Percentiles rank a stretch among this genome's conserved stretches.
These are phyloP conservation scores for Phalloptychus januarius DNA, from an alignment of 2,797 vertebrate genomes.

Conservation along the genomic window DNA sequence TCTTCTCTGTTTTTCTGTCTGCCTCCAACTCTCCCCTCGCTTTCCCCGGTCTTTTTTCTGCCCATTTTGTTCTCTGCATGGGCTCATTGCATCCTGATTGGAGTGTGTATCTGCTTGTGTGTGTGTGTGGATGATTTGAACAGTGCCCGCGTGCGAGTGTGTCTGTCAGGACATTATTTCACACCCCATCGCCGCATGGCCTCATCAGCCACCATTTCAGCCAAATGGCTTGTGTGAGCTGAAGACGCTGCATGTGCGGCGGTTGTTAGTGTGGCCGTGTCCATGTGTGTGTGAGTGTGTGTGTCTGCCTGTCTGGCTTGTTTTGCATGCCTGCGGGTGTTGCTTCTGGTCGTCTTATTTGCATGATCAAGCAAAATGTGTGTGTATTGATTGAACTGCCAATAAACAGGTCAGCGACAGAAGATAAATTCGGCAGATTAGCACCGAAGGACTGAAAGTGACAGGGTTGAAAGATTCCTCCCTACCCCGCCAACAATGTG, in stretches of 20 bases:
- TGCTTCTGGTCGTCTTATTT: conserved; percentile 59
- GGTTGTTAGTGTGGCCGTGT: conserved; percentile 21
- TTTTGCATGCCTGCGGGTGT: conserved; percentile 26
- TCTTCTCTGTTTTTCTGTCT: conserved; percentile 25
- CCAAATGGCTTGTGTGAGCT: conserved; percentile 67
- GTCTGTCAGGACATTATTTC: conserved; percentile 62
- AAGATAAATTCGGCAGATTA: conserved; percentile 66
- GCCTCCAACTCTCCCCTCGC: conserved; percentile 1
- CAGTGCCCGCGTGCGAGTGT: conserved; percentile 33
- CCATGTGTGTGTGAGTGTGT: not conserved
- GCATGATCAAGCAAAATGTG: conserved; percentile 75
- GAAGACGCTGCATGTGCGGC: conserved; percentile 22
- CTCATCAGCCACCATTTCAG: conserved; percentile 60
- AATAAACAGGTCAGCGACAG: conserved; percentile 68
- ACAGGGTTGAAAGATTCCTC: not conserved
- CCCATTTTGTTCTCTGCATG: conserved; percentile 52
- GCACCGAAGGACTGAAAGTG: conserved; percentile 60
- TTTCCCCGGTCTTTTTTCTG: conserved; percentile 18
- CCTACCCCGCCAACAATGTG: not conserved
- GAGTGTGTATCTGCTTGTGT: conserved; percentile 35
- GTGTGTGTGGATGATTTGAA: conserved; percentile 47
- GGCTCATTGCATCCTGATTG: conserved; percentile 64
- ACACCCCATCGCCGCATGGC: conserved; percentile 66
- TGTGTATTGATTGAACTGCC: conserved; percentile 68
- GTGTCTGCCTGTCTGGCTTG: not conserved